Base-by-base conservation (phyloP, 2,888 invertebrate genomes). In the Cartodere bifasciata region DNA sequence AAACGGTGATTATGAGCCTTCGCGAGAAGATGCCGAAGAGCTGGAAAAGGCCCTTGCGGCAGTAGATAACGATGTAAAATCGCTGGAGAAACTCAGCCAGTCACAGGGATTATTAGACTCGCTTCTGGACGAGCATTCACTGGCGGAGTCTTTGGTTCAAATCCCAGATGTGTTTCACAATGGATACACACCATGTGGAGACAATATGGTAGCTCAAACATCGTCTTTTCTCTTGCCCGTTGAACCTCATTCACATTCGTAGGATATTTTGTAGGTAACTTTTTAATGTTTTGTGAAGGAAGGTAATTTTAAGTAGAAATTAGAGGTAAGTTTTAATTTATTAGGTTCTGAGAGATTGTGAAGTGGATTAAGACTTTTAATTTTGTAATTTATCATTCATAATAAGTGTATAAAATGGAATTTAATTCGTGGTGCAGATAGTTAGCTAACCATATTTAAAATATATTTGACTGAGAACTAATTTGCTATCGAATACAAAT, bases 21-120 rank as follows among this genome's bases (percentile, higher is more conserved):
- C 77, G 28, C 69, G 74, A 52, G 87, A 85, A 52, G 88, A 90
- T 59, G 79, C 85, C 17, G 87, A 88, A 43, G 88, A 88, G 55
- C 60, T 90, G 46, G 87, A 88, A 53, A 75, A 87, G 36, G 88
- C 87, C 5, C 60, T 90, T 39, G 81, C 80, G 44, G 76, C 76
- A 27, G 82, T 81, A 24, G 79, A 80, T 52, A 75, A 76, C 52
- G 75, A 76, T 50, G 73, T 77, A 12, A 72, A 76, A 55, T 75
- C 75, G 34, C 57, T 78, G 46, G 76, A 78, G 53, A 75, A 76
- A 56, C 62, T 74, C 56, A 74, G 73, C 31, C 67, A 68, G 43
- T 62, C 70, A 4, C 68, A 68, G 37, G 68, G 68, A 34, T 55
- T 70, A 35, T 51, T 70, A 29, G 76, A 77, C 49, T 73, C 76